Evolutionary conservation across 2,113 vertebrate genomes (phyloP).

Genomic region (Anthoscopus minutus): DNA sequence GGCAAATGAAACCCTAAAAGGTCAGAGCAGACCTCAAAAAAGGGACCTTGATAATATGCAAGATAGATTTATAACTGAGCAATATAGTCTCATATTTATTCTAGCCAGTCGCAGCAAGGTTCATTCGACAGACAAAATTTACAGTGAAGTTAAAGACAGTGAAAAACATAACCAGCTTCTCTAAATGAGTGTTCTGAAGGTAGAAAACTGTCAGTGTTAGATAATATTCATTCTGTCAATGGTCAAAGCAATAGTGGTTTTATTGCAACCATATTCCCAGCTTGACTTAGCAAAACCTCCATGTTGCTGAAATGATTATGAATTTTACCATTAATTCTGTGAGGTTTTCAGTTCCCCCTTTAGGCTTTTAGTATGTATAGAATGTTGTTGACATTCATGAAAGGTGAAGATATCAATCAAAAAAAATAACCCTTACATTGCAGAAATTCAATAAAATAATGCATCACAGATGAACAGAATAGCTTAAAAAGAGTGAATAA

Average conservation of each 20-base stretch:
- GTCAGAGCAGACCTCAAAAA: background rate
- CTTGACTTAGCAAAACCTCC: background rate
- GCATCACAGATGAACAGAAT: background rate
- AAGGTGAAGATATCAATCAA: background rate
- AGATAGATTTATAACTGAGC: background rate
- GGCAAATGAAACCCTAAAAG: background rate
- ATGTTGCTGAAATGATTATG: background rate
- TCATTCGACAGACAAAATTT: background rate
- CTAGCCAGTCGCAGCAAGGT: background rate
- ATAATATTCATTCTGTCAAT: background rate
- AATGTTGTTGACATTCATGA: background rate
- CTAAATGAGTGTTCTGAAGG: background rate
- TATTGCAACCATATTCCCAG: slow-evolving; percentile 1
- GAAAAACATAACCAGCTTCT: background rate
- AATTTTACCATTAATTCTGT: background rate
- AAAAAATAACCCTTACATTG: background rate
- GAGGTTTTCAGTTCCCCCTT: background rate
- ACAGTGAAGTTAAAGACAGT: background rate
- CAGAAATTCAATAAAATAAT: slow-evolving; percentile 32
- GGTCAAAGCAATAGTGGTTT: background rate
- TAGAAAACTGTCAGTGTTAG: background rate
- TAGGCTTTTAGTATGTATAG: background rate
- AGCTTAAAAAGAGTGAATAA: slow-evolving; percentile 31
- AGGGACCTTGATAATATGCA: background rate
- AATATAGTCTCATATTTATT: background rate